Percentiles rank a stretch among this genome's conserved stretches.
These are phyloP conservation scores for Eristalinus aeneus DNA, from an alignment of 2,888 invertebrate genomes.

Conservation along the genomic window DNA sequence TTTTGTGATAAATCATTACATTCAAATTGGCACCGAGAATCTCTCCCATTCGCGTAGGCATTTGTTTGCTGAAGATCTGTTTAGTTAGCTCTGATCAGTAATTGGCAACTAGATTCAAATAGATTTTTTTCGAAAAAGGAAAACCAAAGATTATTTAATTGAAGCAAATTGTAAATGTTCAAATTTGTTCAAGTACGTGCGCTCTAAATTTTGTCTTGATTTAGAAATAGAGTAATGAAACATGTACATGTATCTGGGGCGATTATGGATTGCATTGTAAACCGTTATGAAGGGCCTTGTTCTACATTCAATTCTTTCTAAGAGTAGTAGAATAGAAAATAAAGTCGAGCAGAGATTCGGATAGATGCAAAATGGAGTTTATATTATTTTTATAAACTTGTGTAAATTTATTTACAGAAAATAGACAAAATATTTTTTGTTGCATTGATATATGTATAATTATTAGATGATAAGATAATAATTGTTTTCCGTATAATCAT, in stretches of 20 bases:
- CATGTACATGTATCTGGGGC: slow-evolving; percentile 12
- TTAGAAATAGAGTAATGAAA: slow-evolving; percentile 24
- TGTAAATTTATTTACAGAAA: slow-evolving; percentile 24
- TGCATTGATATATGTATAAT: slow-evolving; percentile 41
- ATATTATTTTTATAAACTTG: slow-evolving; percentile 46
- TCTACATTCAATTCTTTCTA: background rate
- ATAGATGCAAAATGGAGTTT: slow-evolving; percentile 5
- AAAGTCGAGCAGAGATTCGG: slow-evolving; percentile 1
- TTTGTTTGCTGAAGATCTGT: slow-evolving; percentile 4
- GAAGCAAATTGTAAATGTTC: slow-evolving; percentile 48
- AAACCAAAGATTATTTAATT: slow-evolving; percentile 59
- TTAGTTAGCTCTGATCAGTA: background rate
- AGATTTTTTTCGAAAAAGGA: slow-evolving; percentile 30
- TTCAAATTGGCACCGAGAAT: slow-evolving; percentile 28
- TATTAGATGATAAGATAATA: slow-evolving; percentile 32
- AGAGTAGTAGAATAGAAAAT: background rate
- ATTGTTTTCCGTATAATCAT: slow-evolving; percentile 39
- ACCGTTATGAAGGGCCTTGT: slow-evolving; percentile 29
- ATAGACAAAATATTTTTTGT: slow-evolving; percentile 45
- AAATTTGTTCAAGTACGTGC: slow-evolving; percentile 37
- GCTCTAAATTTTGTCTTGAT: slow-evolving; percentile 31
- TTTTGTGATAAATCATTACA: slow-evolving; percentile 35
- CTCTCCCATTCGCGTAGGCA: slow-evolving; percentile 15
- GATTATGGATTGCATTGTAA: slow-evolving; percentile 52
- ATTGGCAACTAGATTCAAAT: slow-evolving; percentile 40